These are phyloP conservation scores for Zalophus californianus DNA, from an alignment of 2,797 vertebrate species.

Conservation along the genomic window DNA sequence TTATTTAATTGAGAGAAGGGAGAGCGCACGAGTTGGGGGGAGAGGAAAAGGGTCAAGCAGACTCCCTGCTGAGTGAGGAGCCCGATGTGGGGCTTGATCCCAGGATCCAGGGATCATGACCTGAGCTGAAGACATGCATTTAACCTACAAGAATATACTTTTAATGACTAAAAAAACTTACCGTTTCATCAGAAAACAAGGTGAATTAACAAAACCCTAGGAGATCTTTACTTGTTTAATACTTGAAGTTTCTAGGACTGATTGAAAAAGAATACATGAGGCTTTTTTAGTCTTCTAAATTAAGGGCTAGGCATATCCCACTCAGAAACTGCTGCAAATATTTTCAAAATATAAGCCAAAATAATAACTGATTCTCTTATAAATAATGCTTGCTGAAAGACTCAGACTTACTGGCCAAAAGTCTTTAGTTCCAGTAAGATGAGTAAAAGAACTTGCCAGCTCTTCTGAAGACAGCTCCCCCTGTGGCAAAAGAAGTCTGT, in stretches of 20 bases:
- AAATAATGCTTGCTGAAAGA: slow-evolving; percentile 78
- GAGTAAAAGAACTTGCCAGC: slow-evolving; percentile 50
- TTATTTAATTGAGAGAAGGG: neutral
- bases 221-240: slow-evolving; percentile 59
- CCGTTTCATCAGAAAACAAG: slow-evolving; percentile 47
- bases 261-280: slow-evolving; percentile 51
- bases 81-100: neutral
- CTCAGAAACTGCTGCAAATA: slow-evolving; percentile 68
- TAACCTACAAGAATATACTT: neutral
- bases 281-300: slow-evolving; percentile 26
- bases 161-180: neutral
- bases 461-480: neutral
- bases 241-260: slow-evolving; percentile 37
- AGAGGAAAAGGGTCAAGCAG: neutral
- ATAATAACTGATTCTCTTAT: slow-evolving; percentile 64
- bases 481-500: slow-evolving; percentile 16
- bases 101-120: neutral
- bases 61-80: neutral
- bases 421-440: slow-evolving; percentile 59
- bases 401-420: slow-evolving; percentile 61
- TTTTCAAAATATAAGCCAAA: slow-evolving; percentile 69
- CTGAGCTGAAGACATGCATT: neutral
- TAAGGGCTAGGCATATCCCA: slow-evolving; percentile 54
- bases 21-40: fast-evolving
- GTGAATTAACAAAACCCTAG: slow-evolving; percentile 40